A percentile compares a stretch with the other conserved stretches of the same genome.
Conservation (phyloP, 2,888 invertebrate species). For the Actias luna region DNA sequence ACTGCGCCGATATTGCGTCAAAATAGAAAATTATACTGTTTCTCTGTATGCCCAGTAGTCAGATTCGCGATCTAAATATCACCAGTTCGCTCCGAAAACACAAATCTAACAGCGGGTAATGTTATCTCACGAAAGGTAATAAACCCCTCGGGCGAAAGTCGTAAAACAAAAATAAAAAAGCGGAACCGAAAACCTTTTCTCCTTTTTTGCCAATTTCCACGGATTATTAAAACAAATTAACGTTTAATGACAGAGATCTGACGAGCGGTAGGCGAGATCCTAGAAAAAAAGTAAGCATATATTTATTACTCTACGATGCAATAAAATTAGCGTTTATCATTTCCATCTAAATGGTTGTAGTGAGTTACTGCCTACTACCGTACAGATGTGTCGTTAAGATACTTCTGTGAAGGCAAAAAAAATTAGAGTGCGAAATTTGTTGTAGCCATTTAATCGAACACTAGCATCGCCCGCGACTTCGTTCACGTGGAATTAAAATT, state of each 20-base stretch:
- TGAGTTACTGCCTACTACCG: conserved; percentile 49
- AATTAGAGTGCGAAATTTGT: conserved; percentile 7
- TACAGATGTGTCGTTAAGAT: conserved; percentile 55
- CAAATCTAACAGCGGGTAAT: neutral
- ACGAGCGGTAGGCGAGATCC: conserved; percentile 18
- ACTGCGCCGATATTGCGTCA: too few species aligned
- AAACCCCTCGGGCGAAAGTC: conserved; percentile 11
- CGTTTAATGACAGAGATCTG: conserved; percentile 22
- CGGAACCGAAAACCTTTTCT: conserved; percentile 60
- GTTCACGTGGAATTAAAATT: too few species aligned
- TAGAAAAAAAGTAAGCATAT: conserved; percentile 49
- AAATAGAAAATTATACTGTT: too few species aligned
- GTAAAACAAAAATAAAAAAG: conserved; percentile 32
- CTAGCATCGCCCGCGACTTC: too few species aligned
- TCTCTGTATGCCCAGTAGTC: too few species aligned
- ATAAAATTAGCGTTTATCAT: conserved; percentile 71
- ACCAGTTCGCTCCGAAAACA: too few species aligned
- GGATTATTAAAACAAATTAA: conserved; percentile 78
- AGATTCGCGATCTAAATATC: too few species aligned
- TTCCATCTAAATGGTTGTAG: conserved; percentile 63
- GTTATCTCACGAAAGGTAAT: neutral
- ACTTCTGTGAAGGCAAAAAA: conserved; percentile 12
- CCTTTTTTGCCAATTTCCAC: conserved; percentile 66
- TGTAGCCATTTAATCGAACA: neutral
- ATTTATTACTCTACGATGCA: conserved; percentile 75